phyloP scores from a whole-genome alignment of 1,140 invertebrate genomes.

The Drosophila lowei region DNA sequence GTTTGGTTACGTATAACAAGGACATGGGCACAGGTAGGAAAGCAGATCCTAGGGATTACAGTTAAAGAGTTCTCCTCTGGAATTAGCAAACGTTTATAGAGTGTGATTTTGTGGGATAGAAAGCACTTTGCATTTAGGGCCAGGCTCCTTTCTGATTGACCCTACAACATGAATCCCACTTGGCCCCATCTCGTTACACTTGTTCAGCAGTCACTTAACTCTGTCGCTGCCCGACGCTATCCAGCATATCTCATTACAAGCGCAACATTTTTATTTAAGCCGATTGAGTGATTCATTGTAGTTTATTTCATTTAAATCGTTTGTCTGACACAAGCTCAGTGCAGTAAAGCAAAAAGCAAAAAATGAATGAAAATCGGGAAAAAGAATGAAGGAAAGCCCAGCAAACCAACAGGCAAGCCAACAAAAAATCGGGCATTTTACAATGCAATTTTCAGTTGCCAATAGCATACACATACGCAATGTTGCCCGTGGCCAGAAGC shows the following conservation, averaged over 20 bases:
- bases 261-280: slow-evolving; percentile 73
- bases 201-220: slow-evolving; percentile 7
- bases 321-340: slow-evolving; percentile 66
- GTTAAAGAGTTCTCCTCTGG: background rate
- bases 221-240: no score
- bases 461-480: slow-evolving; percentile 45
- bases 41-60: slow-evolving; percentile 13
- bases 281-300: slow-evolving; percentile 78
- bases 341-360: slow-evolving; percentile 25
- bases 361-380: slow-evolving; percentile 2
- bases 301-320: slow-evolving; percentile 82
- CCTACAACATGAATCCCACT: no score
- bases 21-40: slow-evolving; percentile 7
- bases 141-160: background rate
- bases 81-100: slow-evolving; percentile 8
- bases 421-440: slow-evolving; percentile 62
- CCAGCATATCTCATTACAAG: slow-evolving; percentile 70
- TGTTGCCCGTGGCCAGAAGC: slow-evolving; percentile 34
- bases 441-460: slow-evolving; percentile 74
- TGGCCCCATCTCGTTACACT: slow-evolving; percentile 11
- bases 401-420: slow-evolving; percentile 16
- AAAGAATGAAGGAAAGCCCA: slow-evolving; percentile 13
- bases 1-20: slow-evolving; percentile 23
- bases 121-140: background rate
- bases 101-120: background rate